These are phyloP conservation scores for Drosophila yakuba DNA, from an alignment of 1,140 invertebrate species.

Conservation along the genomic window DNA sequence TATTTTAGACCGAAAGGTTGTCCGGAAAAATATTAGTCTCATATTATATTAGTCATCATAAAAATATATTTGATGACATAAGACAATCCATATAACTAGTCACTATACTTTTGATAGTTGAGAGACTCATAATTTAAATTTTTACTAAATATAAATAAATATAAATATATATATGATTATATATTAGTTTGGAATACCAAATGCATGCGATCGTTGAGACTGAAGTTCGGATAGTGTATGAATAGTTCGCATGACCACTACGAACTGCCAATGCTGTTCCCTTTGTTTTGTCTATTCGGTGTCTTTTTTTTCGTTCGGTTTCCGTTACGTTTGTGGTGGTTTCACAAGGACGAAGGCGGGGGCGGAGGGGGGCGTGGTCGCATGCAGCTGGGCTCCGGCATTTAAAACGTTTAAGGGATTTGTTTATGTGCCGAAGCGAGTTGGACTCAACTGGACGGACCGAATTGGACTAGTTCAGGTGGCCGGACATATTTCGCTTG, in stretches of 20 bases:
- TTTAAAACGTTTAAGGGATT: constrained; percentile 82
- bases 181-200: no score
- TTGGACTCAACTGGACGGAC: constrained; percentile 3
- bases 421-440: constrained; percentile 63
- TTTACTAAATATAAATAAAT: no score
- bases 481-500: constrained; percentile 15
- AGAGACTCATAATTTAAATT: no score
- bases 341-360: neutral
- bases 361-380: constrained; percentile 31
- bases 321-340: constrained; percentile 37
- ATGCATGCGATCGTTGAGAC: no score
- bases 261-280: constrained; percentile 6
- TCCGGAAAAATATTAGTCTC: no score
- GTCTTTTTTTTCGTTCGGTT: constrained; percentile 14
- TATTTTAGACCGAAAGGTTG: no score
- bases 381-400: constrained; percentile 72
- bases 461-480: constrained; percentile 39
- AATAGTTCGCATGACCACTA: neutral
- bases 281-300: constrained; percentile 47
- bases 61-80: no score
- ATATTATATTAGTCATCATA: no score
- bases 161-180: no score
- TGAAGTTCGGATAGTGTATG: constrained; percentile 7
- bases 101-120: no score
- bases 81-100: no score